Base-by-base conservation (phyloP, 2,888 invertebrate species). In the Scaptomyza caliginosa region DNA sequence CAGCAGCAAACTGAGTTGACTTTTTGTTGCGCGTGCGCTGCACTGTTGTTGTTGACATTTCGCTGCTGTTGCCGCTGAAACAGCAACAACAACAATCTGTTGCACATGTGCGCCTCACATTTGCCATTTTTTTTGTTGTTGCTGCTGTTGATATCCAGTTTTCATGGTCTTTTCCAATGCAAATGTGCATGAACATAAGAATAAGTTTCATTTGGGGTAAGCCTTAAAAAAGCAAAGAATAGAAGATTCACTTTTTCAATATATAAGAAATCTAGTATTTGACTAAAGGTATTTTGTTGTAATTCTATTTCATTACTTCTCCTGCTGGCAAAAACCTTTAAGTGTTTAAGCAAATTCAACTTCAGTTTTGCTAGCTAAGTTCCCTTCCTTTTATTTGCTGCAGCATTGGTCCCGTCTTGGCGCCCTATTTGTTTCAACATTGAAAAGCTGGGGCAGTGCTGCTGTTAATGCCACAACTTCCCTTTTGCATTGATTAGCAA, bases 11-110 rank as follows among this genome's bases (percentile, higher is more conserved):
- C 49, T 42, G 32, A 43, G 52, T 55, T 72, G 48, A 62, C 67
- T 74, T 75, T 83, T 79, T 69, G 82, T 64, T 82, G 81, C 82
- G 84, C 86, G 77, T 85, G 77, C 76, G 85, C 77, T 50, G 63
- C 52, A 52, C 59, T 70, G 70, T 59, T 74, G 79, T 77, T 74
- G 77, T 77, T 86, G 89, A 88, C 88, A 88, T 88, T 88, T 81
- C 56, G 67, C 69, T 71, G 71, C 62, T 54, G 57, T 52, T 55
- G 59, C 56, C 32, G 28, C 57, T 48, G 17, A 54, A 49, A 40
- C 45, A 36, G 11, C 50, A 24, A 50, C 46, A 43, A 21, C 64
- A 39, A 48, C 48, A 57, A 51, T 58, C 36, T 21, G 10, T 39
- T 32, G 64, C 79, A 68, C 68, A 76, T 81, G 74, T 65, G 74